Percentiles rank a stretch among this genome's conserved stretches.
These are phyloP conservation scores for Conus betulinus DNA, from an alignment of 1,140 invertebrate species.

Conservation along the genomic window DNA sequence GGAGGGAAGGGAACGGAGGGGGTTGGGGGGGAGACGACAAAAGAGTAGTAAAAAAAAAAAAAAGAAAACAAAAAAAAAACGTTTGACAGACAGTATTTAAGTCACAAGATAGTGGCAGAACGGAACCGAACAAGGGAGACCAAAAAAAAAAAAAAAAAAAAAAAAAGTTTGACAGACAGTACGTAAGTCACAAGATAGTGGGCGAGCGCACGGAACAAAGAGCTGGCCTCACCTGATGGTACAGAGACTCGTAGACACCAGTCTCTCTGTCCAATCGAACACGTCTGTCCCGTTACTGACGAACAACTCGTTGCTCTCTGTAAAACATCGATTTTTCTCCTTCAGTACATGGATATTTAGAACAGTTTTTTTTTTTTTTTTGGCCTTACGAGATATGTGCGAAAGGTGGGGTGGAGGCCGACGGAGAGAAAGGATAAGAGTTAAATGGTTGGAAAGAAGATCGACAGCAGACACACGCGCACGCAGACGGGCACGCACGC, in stretches of 20 bases:
- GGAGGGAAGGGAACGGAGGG: too few relatives aligned
- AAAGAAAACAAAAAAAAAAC: too few relatives aligned
- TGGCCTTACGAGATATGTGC: neutral
- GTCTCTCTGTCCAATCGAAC: conserved; percentile 34
- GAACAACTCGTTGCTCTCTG: conserved; percentile 40
- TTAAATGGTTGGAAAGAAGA: too few relatives aligned
- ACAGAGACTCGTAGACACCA: conserved; percentile 32
- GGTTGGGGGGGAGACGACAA: too few relatives aligned
- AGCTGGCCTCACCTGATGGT: conserved; percentile 39
- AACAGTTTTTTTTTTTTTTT: neutral
- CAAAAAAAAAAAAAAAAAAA: too few relatives aligned
- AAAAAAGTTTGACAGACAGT: neutral
- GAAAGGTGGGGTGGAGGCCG: neutral
- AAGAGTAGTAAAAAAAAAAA: too few relatives aligned
- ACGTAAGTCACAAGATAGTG: neutral
- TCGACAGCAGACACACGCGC: too few relatives aligned
- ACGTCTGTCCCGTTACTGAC: conserved; percentile 52
- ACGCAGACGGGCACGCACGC: too few relatives aligned
- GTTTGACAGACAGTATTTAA: too few relatives aligned
- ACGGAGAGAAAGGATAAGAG: too few relatives aligned
- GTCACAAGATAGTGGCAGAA: neutral
- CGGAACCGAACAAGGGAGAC: neutral
- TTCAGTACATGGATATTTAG: neutral
- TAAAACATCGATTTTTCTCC: neutral
- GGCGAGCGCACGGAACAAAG: neutral